These are phyloP conservation scores for Epinephelus fuscoguttatus DNA, from an alignment of 2,113 vertebrate species.

Conservation along the genomic window DNA sequence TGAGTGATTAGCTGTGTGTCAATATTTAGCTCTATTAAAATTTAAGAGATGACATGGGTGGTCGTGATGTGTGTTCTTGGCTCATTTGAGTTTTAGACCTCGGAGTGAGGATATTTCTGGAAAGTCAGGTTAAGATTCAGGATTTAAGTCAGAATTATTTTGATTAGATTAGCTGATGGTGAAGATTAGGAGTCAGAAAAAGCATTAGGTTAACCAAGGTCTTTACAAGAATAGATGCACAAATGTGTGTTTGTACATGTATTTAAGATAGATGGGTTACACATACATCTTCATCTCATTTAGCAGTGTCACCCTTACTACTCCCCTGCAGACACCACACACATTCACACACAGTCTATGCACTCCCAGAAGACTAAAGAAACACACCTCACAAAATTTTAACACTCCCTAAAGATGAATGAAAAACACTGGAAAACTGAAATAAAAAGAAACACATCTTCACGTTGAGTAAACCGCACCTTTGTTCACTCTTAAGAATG, in stretches of 20 bases:
- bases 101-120: neutral
- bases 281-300: slow-evolving; percentile 13
- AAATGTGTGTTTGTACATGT: neutral
- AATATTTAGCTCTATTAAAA: slow-evolving; percentile 61
- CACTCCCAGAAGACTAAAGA: slow-evolving; percentile 24
- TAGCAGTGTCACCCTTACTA: slow-evolving; percentile 17
- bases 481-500: neutral
- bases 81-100: neutral
- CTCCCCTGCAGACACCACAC: slow-evolving; percentile 3
- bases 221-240: neutral
- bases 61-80: slow-evolving; percentile 17
- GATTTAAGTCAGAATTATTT: neutral
- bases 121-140: neutral
- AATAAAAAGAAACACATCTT: neutral
- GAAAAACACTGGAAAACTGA: neutral
- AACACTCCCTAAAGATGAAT: slow-evolving; percentile 31
- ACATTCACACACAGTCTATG: neutral
- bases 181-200: neutral
- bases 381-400: slow-evolving; percentile 22
- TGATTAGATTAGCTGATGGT: neutral
- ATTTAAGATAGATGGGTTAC: neutral
- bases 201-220: neutral
- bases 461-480: neutral
- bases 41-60: slow-evolving; percentile 41
- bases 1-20: slow-evolving; percentile 66